Conservation (phyloP, 2,888 invertebrate genomes). For the Lycocerus yunnanus region DNA sequence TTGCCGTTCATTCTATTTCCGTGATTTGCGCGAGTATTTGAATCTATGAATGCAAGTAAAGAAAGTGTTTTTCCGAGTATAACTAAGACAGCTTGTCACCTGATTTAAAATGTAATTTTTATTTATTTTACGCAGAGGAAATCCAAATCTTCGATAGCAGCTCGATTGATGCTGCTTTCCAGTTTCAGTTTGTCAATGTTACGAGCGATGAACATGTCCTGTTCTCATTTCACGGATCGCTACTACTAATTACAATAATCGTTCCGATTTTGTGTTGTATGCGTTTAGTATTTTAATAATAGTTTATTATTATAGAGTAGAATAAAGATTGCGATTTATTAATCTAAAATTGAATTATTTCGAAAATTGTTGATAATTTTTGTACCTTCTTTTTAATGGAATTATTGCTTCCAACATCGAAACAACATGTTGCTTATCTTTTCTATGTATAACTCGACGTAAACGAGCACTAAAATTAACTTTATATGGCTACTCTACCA, state of each 20-base stretch:
- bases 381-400: slow-evolving; percentile 11
- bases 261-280: slow-evolving; percentile 11
- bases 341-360: background rate
- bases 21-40: slow-evolving; percentile 5
- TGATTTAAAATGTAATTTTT: slow-evolving; percentile 21
- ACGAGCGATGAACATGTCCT: slow-evolving; percentile 16
- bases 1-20: slow-evolving; percentile 10
- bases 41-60: background rate
- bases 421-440: slow-evolving; percentile 24
- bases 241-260: slow-evolving; percentile 28
- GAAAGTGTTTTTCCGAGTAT: slow-evolving; percentile 18
- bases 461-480: slow-evolving; percentile 33
- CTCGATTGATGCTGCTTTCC: slow-evolving; percentile 24
- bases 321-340: background rate
- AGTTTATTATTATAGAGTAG: no score
- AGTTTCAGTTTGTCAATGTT: slow-evolving; percentile 19
- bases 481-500: slow-evolving; percentile 33
- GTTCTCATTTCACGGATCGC: slow-evolving; percentile 30
- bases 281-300: background rate
- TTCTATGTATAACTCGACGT: slow-evolving; percentile 23
- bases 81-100: slow-evolving; percentile 18
- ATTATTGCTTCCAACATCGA: slow-evolving; percentile 10
- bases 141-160: slow-evolving; percentile 19
- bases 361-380: background rate
- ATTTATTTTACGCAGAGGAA: slow-evolving; percentile 25